Percentiles rank a stretch among this genome's conserved stretches.
Conservation (phyloP, 1,140 invertebrate genomes). For the Orius insidiosus region DNA sequence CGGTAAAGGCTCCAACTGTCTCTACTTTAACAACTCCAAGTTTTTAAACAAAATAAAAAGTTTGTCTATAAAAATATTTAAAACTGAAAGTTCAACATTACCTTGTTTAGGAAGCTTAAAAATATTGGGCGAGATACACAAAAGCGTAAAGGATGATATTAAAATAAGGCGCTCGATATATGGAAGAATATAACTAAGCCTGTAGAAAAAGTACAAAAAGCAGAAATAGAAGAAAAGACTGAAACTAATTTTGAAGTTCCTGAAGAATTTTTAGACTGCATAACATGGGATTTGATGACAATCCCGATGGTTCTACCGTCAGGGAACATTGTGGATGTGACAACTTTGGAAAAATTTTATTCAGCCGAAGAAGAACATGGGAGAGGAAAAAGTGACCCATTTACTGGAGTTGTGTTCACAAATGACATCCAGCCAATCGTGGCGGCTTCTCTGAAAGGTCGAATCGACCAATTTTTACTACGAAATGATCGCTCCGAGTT, state of each 20-base stretch:
- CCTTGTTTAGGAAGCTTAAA: slow-evolving; percentile 40
- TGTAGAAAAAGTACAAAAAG: neutral
- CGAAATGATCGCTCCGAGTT: slow-evolving; percentile 36
- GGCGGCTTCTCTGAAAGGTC: slow-evolving; percentile 46
- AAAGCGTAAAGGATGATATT: slow-evolving; percentile 27
- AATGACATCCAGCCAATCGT: slow-evolving; percentile 38
- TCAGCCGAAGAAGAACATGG: slow-evolving; percentile 49
- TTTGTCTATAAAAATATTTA: slow-evolving; percentile 34
- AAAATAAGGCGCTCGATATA: slow-evolving; percentile 28
- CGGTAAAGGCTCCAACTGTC: slow-evolving; percentile 18
- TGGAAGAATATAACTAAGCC: slow-evolving; percentile 24
- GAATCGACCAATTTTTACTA: slow-evolving; percentile 59
- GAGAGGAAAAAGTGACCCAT: slow-evolving; percentile 54
- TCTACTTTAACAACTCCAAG: slow-evolving; percentile 13
- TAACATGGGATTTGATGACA: slow-evolving; percentile 64
- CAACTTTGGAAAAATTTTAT: slow-evolving; percentile 51
- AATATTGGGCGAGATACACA: slow-evolving; percentile 41
- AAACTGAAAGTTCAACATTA: slow-evolving; percentile 35
- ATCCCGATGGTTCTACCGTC: slow-evolving; percentile 54
- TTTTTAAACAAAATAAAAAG: slow-evolving; percentile 23
- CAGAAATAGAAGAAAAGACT: neutral
- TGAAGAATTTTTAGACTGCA: slow-evolving; percentile 59
- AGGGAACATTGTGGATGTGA: slow-evolving; percentile 59
- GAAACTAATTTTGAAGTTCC: slow-evolving; percentile 32
- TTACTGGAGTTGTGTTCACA: slow-evolving; percentile 52